Percentiles rank a stretch among this genome's conserved stretches.
Conservation (phyloP, 2,113 vertebrate species). For the Pandion haliaetus region DNA sequence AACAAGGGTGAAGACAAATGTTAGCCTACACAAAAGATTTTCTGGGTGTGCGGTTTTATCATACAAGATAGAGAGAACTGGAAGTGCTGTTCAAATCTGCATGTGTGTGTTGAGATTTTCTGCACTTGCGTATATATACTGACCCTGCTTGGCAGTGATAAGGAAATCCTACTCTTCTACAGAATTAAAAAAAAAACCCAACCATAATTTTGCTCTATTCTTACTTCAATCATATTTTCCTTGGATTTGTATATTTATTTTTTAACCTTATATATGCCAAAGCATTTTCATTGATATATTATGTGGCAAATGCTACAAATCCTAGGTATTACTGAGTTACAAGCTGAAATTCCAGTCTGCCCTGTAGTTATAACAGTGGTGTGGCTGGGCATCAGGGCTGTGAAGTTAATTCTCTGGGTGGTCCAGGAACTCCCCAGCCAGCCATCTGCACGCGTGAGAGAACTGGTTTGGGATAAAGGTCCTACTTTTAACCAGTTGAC, state of each 20-base stretch:
- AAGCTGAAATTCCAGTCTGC: not conserved
- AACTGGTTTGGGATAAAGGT: not conserved
- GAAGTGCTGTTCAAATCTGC: not conserved
- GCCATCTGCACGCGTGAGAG: not conserved
- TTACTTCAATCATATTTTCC: not conserved
- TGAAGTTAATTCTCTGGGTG: not conserved
- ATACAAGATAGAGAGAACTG: not conserved
- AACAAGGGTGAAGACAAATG: constrained; percentile 2
- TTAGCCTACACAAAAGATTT: constrained; percentile 5
- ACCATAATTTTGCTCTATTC: not conserved
- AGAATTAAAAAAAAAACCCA: not conserved
- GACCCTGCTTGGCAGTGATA: constrained; percentile 39
- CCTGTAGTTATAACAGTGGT: not conserved
- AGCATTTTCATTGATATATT: not conserved
- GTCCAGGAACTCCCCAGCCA: not conserved
- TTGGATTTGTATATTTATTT: not conserved
- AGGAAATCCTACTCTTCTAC: constrained; percentile 16
- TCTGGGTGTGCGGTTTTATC: not conserved
- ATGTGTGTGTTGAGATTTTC: constrained; percentile 21
- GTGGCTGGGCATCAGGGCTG: not conserved
- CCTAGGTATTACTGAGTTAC: not conserved
- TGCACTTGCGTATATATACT: not conserved
- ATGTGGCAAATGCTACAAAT: not conserved
- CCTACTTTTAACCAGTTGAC: not conserved
- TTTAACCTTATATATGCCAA: not conserved